These are phyloP conservation scores for Onychomys torridus DNA, from an alignment of 2,797 vertebrate species.

Conservation along the genomic window DNA sequence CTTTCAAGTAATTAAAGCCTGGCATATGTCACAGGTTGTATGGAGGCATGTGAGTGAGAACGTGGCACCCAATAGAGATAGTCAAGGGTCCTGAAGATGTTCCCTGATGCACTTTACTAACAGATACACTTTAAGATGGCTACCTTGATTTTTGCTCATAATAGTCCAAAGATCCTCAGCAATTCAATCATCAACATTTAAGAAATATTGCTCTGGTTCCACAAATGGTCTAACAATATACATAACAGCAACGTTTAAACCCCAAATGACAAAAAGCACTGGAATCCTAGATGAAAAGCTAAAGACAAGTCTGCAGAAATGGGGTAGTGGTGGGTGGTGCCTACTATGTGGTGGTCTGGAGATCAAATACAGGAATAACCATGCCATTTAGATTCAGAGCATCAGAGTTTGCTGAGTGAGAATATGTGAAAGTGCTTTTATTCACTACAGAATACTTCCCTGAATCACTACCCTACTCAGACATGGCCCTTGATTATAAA, in stretches of 20 bases:
- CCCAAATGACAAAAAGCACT: not conserved
- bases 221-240: not conserved
- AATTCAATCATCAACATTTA: not conserved
- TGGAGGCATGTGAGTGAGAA: not conserved
- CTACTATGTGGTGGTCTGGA: not conserved
- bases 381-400: not conserved
- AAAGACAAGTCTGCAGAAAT: not conserved
- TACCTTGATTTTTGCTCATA: not conserved
- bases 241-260: not conserved
- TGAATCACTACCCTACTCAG: not conserved
- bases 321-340: not conserved
- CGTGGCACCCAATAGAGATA: not conserved
- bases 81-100: not conserved
- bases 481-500: not conserved
- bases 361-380: not conserved
- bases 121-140: not conserved
- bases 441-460: not conserved
- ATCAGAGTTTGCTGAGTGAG: not conserved
- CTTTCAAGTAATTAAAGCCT: constrained; percentile 33
- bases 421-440: not conserved
- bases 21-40: not conserved
- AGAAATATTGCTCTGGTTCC: not conserved
- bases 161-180: not conserved
- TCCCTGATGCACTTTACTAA: not conserved
- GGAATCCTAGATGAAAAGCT: not conserved